Evolutionary conservation across 1,140 invertebrate genomes (phyloP), one percentile per base, ranked within the genome.

Genomic region (Cyphomyrmex costatus): DNA sequence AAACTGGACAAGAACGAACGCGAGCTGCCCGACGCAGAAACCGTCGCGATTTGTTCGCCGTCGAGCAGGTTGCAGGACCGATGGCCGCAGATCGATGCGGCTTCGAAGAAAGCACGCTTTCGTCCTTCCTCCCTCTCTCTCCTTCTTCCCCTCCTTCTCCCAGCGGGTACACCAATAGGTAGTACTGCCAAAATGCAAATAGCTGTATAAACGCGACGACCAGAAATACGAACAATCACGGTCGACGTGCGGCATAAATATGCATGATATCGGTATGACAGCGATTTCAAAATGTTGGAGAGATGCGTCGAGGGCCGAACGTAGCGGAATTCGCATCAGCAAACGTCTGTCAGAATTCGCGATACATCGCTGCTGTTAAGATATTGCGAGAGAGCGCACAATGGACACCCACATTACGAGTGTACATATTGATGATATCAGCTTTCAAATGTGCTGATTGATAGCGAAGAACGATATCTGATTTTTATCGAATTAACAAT

Each of bases 1-100:
- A 86, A 86, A 86, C 78, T 60, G 79, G 85, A 86, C 85, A 86
- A 74, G 78, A 83, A 86, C 85, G 70, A 86, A 86, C 78, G 79
- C 77, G 68, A 83, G 53, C 79, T 80, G 85, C 70, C 68, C 42
- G 56, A 19, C 33, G 66, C 85, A 83, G 79, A 82, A 83, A 86
- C 56, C 85, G 79, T 68, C 33, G 66, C 78, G 78, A 86, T 86
- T 86, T 83, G 85, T 86, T 56, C 84, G 84, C 74, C 74, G 74
- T 86, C 84, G 84, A 85, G 82, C 58, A n/a, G 77, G 61, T 85
- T 63, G 33, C 42, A 60, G 30, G 68, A 63, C 61, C 56, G 60
- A 30, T 46, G 60, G 68, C 68, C 68, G 79, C 79, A 83, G 68
- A 83, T 83, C 79, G 79, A 83, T 83, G 79, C 79, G 61, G 68